Conservation (phyloP, 2,113 vertebrate genomes). For the Nibea coibor region DNA sequence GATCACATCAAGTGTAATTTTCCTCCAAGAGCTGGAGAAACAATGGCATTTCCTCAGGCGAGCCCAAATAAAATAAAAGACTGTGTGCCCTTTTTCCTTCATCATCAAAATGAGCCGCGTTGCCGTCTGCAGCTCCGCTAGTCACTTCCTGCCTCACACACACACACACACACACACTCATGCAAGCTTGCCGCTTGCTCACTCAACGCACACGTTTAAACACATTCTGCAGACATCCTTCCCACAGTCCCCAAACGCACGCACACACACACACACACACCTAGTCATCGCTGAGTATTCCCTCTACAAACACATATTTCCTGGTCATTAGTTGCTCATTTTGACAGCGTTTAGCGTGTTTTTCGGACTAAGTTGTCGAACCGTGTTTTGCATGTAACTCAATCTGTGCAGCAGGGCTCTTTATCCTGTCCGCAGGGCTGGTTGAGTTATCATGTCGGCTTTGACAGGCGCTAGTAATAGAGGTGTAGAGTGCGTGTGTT, state of each 20-base stretch:
- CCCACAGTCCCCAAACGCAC: slow-evolving; percentile 22
- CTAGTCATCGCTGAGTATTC: slow-evolving; percentile 8
- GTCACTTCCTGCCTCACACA: slow-evolving; percentile 64
- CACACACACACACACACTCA: slow-evolving; percentile 26
- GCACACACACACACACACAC: not conserved
- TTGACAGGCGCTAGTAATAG: slow-evolving; percentile 61
- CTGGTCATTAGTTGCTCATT: slow-evolving; percentile 29
- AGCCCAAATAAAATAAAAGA: slow-evolving; percentile 69
- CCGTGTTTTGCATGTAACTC: slow-evolving; percentile 55
- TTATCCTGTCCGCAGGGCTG: slow-evolving; percentile 49
- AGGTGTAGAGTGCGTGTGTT: slow-evolving; percentile 58
- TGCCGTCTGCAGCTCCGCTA: slow-evolving; percentile 45
- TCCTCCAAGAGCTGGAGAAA: slow-evolving; percentile 39
- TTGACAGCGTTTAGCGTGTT: slow-evolving; percentile 31
- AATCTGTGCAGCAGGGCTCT: slow-evolving; percentile 39
- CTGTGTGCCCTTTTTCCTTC: slow-evolving; percentile 65
- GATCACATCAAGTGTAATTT: slow-evolving; percentile 16
- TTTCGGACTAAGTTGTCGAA: slow-evolving; percentile 47
- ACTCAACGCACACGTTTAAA: slow-evolving; percentile 30
- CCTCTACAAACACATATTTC: not conserved
- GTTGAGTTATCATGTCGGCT: slow-evolving; percentile 50
- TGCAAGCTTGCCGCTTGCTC: not conserved
- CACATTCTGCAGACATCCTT: slow-evolving; percentile 61
- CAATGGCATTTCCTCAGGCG: slow-evolving; percentile 74
- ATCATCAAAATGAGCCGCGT: slow-evolving; percentile 58